These are phyloP conservation scores for Neodiprion virginianus DNA, from an alignment of 1,140 invertebrate genomes.

Conservation along the genomic window DNA sequence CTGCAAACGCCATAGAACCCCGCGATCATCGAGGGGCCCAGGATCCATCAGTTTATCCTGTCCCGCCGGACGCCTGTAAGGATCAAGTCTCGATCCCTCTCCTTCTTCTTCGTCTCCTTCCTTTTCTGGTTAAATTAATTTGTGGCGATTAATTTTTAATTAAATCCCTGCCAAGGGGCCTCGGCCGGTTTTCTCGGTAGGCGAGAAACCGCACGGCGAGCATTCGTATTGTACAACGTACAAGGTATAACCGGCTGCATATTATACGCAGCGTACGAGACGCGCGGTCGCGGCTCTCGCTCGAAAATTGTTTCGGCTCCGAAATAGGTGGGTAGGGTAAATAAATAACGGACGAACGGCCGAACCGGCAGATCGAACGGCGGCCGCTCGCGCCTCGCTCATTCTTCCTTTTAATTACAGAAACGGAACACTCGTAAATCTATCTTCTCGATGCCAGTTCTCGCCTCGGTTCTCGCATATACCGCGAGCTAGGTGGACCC, in stretches of 20 bases:
- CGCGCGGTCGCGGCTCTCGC: too few species aligned
- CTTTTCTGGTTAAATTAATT: neutral
- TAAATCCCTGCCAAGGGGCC: neutral
- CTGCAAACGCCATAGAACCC: neutral
- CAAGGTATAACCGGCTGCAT: too few species aligned
- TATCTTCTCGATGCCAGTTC: neutral
- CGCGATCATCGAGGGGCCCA: neutral
- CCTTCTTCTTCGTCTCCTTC: neutral
- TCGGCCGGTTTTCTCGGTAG: neutral
- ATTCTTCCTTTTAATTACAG: neutral
- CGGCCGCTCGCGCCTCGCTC: neutral
- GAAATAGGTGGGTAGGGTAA: neutral
- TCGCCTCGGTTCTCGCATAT: neutral
- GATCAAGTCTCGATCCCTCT: neutral
- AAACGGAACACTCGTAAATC: conserved; percentile 1
- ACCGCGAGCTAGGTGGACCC: neutral
- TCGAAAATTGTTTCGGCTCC: too few species aligned
- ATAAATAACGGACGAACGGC: neutral
- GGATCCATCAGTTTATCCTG: neutral
- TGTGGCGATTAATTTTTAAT: conserved; percentile 5
- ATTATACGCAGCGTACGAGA: too few species aligned
- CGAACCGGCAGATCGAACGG: neutral
- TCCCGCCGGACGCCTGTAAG: neutral
- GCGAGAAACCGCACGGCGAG: neutral
- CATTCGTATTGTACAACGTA: too few species aligned